Conservation (phyloP, 2,888 invertebrate species). For the Ferrisia virgata region DNA sequence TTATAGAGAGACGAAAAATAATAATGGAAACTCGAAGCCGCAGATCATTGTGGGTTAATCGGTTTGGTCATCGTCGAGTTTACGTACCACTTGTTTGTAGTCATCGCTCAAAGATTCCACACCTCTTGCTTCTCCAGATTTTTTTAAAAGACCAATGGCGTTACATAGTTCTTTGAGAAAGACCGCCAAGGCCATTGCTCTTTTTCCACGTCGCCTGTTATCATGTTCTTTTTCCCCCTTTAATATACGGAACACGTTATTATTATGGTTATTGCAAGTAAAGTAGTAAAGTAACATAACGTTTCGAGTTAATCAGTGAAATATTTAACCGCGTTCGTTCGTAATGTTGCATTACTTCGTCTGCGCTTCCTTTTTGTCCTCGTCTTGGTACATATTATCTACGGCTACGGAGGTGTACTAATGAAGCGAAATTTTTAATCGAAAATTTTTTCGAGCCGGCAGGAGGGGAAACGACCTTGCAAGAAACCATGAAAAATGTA, state of each 20-base stretch:
- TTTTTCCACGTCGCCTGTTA: constrained; percentile 39
- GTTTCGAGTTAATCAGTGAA: constrained; percentile 14
- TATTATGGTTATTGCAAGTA: constrained; percentile 36
- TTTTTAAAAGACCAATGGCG: constrained; percentile 37
- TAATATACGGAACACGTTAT: constrained; percentile 24
- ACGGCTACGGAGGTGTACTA: no score
- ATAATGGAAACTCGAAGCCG: neutral
- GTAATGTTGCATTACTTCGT: neutral
- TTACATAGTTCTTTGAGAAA: constrained; percentile 41
- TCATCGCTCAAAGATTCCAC: constrained; percentile 7
- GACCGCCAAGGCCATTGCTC: constrained; percentile 46
- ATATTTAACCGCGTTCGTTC: neutral
- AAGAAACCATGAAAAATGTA: neutral
- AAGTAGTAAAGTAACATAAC: constrained; percentile 21
- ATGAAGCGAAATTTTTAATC: neutral
- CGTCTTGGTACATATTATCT: no score
- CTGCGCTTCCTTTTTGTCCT: neutral
- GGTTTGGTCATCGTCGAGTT: constrained; percentile 8
- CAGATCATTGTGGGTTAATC: neutral
- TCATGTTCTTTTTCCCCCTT: neutral
- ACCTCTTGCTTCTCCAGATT: constrained; percentile 33
- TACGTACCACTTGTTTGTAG: constrained; percentile 11
- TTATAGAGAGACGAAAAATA: neutral
- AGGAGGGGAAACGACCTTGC: no score
- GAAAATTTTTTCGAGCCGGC: neutral